Conservation (phyloP, 2,888 invertebrate species). For the Odiellus spinosus region DNA sequence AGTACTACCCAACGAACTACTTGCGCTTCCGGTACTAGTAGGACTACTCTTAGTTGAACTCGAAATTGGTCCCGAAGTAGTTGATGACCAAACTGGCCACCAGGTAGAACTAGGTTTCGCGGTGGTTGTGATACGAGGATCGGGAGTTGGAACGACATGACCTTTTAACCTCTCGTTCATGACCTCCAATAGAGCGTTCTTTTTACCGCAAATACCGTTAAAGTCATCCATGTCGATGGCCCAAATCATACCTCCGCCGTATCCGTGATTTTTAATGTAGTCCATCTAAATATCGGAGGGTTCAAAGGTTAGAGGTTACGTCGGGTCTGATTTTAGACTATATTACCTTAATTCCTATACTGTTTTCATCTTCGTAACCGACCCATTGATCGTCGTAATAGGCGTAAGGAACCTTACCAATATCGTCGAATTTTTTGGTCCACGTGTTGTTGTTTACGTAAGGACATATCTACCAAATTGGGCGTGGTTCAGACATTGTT, state of each 20-base stretch:
- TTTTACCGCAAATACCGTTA: slow-evolving; percentile 59
- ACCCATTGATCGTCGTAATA: slow-evolving; percentile 76
- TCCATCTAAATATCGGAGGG: slow-evolving; percentile 44
- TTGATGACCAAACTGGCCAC: slow-evolving; percentile 7
- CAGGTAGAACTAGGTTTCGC: slow-evolving; percentile 54
- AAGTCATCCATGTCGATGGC: slow-evolving; percentile 87
- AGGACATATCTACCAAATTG: slow-evolving; percentile 13
- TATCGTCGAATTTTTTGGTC: slow-evolving; percentile 68
- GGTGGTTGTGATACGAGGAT: slow-evolving; percentile 47
- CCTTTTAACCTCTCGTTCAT: slow-evolving; percentile 53
- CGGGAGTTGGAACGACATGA: slow-evolving; percentile 55
- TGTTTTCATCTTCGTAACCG: slow-evolving; percentile 66
- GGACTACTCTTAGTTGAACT: slow-evolving; percentile 5
- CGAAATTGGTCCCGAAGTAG: slow-evolving; percentile 2
- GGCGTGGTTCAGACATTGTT: background rate
- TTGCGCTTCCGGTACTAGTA: slow-evolving; percentile 41
- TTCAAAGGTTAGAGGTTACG: too few relatives aligned
- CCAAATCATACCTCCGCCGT: slow-evolving; percentile 81
- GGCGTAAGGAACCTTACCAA: slow-evolving; percentile 66
- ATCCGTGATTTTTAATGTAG: slow-evolving; percentile 63
- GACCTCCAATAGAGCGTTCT: slow-evolving; percentile 55
- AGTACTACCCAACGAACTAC: background rate
- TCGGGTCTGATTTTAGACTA: too few relatives aligned
- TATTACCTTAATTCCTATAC: slow-evolving; percentile 53
- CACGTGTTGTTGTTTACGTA: slow-evolving; percentile 42